Evolutionary conservation across 2,888 invertebrate genomes (phyloP).

Genomic region (Lysandra coridon): DNA sequence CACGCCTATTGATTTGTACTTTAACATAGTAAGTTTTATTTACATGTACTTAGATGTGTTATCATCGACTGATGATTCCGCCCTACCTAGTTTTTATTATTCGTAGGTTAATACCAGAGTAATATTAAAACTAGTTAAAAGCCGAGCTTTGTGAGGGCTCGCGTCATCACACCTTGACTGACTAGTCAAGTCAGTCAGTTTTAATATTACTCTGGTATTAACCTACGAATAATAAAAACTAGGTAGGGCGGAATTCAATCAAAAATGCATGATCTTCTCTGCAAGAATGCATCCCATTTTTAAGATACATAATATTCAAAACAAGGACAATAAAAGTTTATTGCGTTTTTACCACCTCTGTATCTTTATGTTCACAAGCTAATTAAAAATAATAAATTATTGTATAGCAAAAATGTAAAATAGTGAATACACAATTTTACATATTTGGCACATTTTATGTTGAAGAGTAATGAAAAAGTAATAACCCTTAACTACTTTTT

Average conservation of each 20-base stretch:
- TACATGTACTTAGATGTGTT: no score
- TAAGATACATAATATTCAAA: background rate
- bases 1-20: no score
- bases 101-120: no score
- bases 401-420: constrained; percentile 1
- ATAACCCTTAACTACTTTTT: background rate
- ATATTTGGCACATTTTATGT: background rate
- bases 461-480: background rate
- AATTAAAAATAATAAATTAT: constrained; percentile 8
- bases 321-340: background rate
- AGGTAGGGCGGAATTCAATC: background rate
- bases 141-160: no score
- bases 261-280: background rate
- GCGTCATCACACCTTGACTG: no score
- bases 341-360: background rate
- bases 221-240: no score
- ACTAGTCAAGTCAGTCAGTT: no score
- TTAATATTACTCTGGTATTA: no score
- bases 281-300: background rate
- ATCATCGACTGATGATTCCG: no score
- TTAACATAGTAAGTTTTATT: no score
- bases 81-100: no score
- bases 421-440: background rate
- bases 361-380: constrained; percentile 7
- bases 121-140: no score